These are phyloP conservation scores for Sminthurinus aureus DNA, from an alignment of 2,888 invertebrate genomes.

Conservation along the genomic window DNA sequence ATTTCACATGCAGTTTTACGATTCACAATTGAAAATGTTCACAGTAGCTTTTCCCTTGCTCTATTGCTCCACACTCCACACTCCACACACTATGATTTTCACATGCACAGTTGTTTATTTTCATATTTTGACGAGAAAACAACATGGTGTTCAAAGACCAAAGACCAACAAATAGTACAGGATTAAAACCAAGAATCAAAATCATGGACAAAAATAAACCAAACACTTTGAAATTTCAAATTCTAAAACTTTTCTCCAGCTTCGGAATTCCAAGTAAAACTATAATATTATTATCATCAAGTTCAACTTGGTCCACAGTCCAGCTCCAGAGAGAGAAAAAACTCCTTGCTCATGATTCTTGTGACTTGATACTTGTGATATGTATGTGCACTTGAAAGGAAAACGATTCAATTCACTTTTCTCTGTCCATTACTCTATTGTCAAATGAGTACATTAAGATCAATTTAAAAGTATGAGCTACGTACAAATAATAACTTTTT, in stretches of 20 bases:
- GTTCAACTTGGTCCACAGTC: no score
- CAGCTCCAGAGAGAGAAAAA: not conserved
- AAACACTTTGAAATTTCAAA: not conserved
- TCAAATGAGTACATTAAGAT: conserved; percentile 2
- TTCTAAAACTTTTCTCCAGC: no score
- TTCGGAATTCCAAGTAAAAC: no score
- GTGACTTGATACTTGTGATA: no score
- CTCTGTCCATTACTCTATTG: not conserved
- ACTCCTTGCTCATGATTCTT: not conserved
- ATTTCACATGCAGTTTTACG: not conserved
- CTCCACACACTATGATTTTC: no score
- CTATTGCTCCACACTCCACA: no score
- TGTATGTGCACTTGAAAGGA: not conserved
- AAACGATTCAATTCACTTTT: conserved; percentile 5
- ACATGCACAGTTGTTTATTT: no score
- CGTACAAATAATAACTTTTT: not conserved
- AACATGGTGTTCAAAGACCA: no score
- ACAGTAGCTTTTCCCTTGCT: not conserved
- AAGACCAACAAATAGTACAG: not conserved
- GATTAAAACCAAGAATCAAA: not conserved
- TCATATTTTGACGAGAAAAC: no score
- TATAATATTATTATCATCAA: no score
- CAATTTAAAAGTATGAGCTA: conserved; percentile 10
- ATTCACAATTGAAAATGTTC: no score
- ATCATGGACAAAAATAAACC: not conserved